Conservation (phyloP, 2,888 invertebrate genomes). For the Latrodectus elegans region DNA sequence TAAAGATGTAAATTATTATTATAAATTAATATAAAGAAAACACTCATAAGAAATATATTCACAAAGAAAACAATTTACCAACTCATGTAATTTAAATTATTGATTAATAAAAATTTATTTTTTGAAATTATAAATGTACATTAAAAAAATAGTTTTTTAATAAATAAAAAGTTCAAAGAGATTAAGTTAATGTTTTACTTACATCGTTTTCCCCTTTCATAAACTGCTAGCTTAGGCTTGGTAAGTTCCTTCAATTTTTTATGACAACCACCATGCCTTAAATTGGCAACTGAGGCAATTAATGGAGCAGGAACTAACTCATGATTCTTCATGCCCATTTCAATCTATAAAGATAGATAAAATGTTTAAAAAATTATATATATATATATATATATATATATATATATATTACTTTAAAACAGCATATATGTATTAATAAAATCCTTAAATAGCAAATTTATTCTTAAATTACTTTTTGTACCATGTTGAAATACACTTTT, state of each 20-base stretch:
- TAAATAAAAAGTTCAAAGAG: neutral
- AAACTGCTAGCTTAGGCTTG: constrained; percentile 91
- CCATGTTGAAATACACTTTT: neutral
- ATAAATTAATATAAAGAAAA: neutral
- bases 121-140: neutral
- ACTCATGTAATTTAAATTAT: too few species aligned
- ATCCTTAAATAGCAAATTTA: neutral
- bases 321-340: constrained; percentile 99
- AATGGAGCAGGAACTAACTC: constrained; percentile 94
- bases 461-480: neutral
- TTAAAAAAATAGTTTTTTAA: neutral
- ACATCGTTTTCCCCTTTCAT: constrained; percentile 96
- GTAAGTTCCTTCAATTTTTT: constrained; percentile 91
- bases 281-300: constrained; percentile 92
- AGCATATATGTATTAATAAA: neutral
- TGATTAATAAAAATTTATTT: neutral
- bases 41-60: neutral
- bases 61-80: neutral
- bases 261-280: constrained; percentile 93
- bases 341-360: constrained; percentile 81
- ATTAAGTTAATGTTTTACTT: constrained; percentile 75
- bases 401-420: neutral
- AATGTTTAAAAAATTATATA: neutral
- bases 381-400: neutral
- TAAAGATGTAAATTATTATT: constrained; percentile 30